phyloP scores from a whole-genome alignment of 1,140 invertebrate genomes.

The Microplitis mediator region DNA sequence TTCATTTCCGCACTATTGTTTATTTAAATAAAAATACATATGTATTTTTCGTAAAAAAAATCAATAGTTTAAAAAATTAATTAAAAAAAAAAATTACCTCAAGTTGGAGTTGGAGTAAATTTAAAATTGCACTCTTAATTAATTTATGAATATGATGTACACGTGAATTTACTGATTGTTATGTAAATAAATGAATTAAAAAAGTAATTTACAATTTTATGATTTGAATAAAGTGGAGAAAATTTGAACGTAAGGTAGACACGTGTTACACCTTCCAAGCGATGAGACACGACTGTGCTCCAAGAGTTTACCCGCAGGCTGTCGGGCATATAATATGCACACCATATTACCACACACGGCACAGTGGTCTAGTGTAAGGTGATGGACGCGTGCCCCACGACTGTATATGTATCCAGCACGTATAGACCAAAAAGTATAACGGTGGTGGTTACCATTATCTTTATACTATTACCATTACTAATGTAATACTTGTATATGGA shows the following conservation, averaged over 20 bases:
- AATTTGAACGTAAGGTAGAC: background rate
- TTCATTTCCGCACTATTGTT: constrained; percentile 6
- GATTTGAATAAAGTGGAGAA: background rate
- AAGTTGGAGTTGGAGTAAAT: too few relatives aligned
- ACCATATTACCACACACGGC: background rate
- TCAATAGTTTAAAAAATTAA: background rate
- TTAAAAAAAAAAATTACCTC: too few relatives aligned
- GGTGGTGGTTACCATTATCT: too few relatives aligned
- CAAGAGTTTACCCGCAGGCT: constrained; percentile 24
- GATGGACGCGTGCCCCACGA: constrained; percentile 30
- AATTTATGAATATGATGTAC: too few relatives aligned
- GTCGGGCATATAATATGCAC: constrained; percentile 3
- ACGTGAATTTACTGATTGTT: too few relatives aligned
- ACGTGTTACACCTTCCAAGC: constrained; percentile 40
- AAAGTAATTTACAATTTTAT: too few relatives aligned
- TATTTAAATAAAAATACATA: background rate
- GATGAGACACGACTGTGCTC: constrained; percentile 54
- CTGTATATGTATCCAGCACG: background rate
- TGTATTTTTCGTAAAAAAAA: background rate
- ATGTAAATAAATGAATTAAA: too few relatives aligned
- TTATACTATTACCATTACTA: too few relatives aligned
- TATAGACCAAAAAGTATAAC: too few relatives aligned
- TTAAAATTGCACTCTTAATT: too few relatives aligned
- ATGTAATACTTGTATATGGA: too few relatives aligned
- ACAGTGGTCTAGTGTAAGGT: background rate